These are phyloP conservation scores for Chloromyia formosa DNA, from an alignment of 2,888 invertebrate genomes.

Conservation along the genomic window DNA sequence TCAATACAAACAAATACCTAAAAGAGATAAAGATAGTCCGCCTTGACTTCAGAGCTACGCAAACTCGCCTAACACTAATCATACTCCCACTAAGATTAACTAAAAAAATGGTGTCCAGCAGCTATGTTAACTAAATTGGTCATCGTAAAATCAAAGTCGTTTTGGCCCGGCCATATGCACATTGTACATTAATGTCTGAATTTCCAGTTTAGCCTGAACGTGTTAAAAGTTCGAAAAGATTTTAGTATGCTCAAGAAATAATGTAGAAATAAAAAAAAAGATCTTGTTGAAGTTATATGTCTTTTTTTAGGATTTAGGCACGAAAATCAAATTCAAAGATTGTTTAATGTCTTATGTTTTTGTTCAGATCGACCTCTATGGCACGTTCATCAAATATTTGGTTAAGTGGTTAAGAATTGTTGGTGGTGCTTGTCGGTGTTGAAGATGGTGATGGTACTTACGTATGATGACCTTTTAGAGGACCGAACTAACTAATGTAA, in stretches of 20 bases:
- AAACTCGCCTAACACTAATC: no score
- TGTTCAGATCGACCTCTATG: not conserved
- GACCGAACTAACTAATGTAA: no score
- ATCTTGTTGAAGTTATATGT: not conserved
- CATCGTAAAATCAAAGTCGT: no score
- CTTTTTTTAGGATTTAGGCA: not conserved
- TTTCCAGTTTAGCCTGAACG: not conserved
- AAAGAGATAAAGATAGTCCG: no score
- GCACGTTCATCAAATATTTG: constrained; percentile 1
- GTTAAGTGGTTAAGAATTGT: not conserved
- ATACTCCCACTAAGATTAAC: no score
- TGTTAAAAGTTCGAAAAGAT: constrained; percentile 1
- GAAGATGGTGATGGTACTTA: not conserved
- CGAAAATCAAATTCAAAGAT: not conserved
- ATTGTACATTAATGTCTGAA: not conserved
- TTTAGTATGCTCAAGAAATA: not conserved
- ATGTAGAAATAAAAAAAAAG: no score
- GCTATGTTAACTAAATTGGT: no score
- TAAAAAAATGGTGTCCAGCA: no score
- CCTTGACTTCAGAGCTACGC: no score
- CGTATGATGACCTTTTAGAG: not conserved
- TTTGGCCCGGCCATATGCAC: no score
- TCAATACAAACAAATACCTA: no score
- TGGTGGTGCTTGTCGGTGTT: not conserved
- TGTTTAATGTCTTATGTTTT: not conserved